Evolutionary conservation across 1,140 invertebrate species (phyloP), one percentile per base, ranked within the genome.

Genomic region (Drosophila nasuta): DNA sequence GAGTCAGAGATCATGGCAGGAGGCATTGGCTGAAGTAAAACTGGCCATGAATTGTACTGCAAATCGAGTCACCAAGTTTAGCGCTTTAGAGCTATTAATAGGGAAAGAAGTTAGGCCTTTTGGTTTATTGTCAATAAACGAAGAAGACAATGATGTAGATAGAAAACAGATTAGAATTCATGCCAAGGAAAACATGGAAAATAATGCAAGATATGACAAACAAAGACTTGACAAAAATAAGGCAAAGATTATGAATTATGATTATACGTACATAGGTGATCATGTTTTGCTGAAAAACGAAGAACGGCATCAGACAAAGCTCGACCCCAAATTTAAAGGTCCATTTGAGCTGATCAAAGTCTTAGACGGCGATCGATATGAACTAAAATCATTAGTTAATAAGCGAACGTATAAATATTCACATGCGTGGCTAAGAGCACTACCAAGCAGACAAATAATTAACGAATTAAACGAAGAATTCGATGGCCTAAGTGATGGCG

Each of bases 101-200:
- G 43, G 65, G 17, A 15, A 30, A n/a, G 65, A 59, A 46, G 51
- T 28, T 54, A 46, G 67, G 54, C 58, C 67, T 62, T 54, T 70
- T 46, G 65, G n/a, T n/a, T 13, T 43, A 15, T 2, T 52, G n/a
- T 30, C 54, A 10, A 15, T 67, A 20, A 5, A 20, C 8, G 17
- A 48, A 57, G 45, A 41, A 11, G n/a, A 48, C 15, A n/a, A 41
- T 15, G 5, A 45, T 5, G 5, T 59, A 45, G 57, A 46, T n/a
- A 59, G 6, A 13, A 25, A 52, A 6, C 10, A 28, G 28, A 7
- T 67, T 38, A 59, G 46, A 41, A 68, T 51, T 15, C 46, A 59
- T 20, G 45, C 30, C 2, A 51, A 51, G 49, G 2, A 49, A 49
- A 67, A 58, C 30, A 67, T 63, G 17, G 30, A 63, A 43, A 10